These are phyloP conservation scores for Ichneumoninae sp. DNA, from an alignment of 2,888 invertebrate species.

Conservation along the genomic window DNA sequence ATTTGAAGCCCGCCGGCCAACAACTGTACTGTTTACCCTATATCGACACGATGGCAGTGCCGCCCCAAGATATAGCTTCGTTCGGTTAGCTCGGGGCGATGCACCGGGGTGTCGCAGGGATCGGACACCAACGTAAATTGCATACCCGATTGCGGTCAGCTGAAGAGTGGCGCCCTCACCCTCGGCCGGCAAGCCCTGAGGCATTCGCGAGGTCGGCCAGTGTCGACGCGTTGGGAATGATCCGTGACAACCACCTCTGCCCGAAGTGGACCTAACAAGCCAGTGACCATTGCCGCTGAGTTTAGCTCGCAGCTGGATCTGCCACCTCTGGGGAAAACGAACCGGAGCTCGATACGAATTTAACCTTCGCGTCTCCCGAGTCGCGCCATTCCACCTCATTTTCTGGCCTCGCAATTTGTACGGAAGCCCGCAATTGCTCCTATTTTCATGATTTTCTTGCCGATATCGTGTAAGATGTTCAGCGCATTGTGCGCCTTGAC, in stretches of 20 bases:
- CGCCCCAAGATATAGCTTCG: slow-evolving; percentile 16
- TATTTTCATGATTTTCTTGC: background rate
- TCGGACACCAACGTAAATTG: slow-evolving; percentile 81
- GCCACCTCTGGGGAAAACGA: slow-evolving; percentile 74
- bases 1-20: slow-evolving; percentile 27
- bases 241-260: slow-evolving; percentile 60
- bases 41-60: slow-evolving; percentile 22
- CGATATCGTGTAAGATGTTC: background rate
- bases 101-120: slow-evolving; percentile 69
- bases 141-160: slow-evolving; percentile 80
- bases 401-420: background rate
- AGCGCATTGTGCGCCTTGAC: background rate
- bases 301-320: slow-evolving; percentile 75
- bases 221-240: slow-evolving; percentile 55
- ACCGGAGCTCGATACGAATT: slow-evolving; percentile 19
- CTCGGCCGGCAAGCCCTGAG: slow-evolving; percentile 51
- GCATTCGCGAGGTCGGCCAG: slow-evolving; percentile 43
- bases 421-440: background rate
- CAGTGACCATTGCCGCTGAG: slow-evolving; percentile 78
- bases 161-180: slow-evolving; percentile 76
- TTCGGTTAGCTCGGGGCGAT: slow-evolving; percentile 49
- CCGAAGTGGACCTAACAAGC: slow-evolving; percentile 80
- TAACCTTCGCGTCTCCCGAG: slow-evolving; percentile 8
- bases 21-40: slow-evolving; percentile 16
- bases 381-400: background rate